Evolutionary conservation across 1,140 invertebrate genomes (phyloP), one percentile per base, ranked within the genome.

Genomic region (Kradibia gibbosae): DNA sequence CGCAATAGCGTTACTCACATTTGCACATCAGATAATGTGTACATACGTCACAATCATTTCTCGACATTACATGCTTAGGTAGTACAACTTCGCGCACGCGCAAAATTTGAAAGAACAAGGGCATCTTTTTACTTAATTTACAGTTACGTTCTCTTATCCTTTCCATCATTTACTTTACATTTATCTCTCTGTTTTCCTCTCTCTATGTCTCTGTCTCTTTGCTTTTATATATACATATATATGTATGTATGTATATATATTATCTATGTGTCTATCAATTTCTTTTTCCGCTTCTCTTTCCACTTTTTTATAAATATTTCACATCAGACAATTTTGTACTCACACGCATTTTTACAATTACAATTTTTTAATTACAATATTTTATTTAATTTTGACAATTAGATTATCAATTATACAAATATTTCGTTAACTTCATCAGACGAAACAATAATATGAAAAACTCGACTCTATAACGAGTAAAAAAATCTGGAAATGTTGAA

Each of bases 71-170:
- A 86, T 85, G 85, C 85, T 87, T 85, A 85, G 78, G 84, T 85
- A 85, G 81, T 85, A 83, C 72, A 84, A 85, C 86, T 85, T 84
- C 80, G 85, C 86, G 85, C 83, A 82, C 73, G 83, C 86, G 84
- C 85, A 84, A 86, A 87, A 87, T 86, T 87, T 90, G 89, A 90
- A 90, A 89, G 89, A 90, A 90, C 89, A 88, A 90, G 88, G 89
- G 89, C 84, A 89, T 89, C 84, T 88, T 88, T 86, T 88, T 88
- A 89, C 84, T 86, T 88, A 86, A 85, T 82, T 85, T 88, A 89
- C 84, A 87, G 86, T 84, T 89, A 89, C 86, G 83, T 85, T 84
- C 62, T 73, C 67, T 74, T 50, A 71, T 28, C 75, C 28, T 82
- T 60, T 60, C 3, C 25, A 60, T 22, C 25, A 31, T 60, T 60